Evolutionary conservation across 2,888 invertebrate genomes (phyloP), one percentile per base, ranked within the genome.

Genomic region (Hirtodrosophila alboralis): DNA sequence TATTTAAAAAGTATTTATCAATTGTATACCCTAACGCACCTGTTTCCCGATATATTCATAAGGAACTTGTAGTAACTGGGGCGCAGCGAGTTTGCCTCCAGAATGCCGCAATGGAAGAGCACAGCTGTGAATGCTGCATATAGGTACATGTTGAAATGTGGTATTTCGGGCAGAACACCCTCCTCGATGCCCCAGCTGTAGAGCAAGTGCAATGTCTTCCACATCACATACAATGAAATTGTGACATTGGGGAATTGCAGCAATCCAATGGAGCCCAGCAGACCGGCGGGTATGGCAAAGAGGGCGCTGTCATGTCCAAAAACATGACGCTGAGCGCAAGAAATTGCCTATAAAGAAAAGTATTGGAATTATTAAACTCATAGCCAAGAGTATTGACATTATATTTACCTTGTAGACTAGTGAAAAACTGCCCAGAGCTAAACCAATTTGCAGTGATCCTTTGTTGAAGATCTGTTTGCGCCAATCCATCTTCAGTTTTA

Each of bases 31-130:
- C 1, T 1, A 4, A 4, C 38, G 2, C 86, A 93, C 93, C 93
- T 91, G 87, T 92, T 93, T 23, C 94, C 95, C 0, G 96, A 96
- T 45, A 95, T 91, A 56, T 92, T 92, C 67, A 93, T 92, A 27
- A 96, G 91, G 90, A 96, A 96, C 86, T 93, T 94, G 93, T 95
- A 95, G 90, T 96, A 96, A 47, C 95, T 95, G 18, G 93, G 92
- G 64, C 96, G 91, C 62, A 96, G 89, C 83, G 94, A 94, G 44
- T 94, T 93, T 0, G 96, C 95, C 89, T 96, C 96, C 54, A 96
- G 84, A 14, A 95, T 92, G 36, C 94, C 95, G 16, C 93, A 93
- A 88, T 95, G 95, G 87, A 96, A 95, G 14, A 95, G 91, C 53
- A 94, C 89, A 7, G 94, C 94, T 3, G 96, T 95, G 71, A 94